These are phyloP conservation scores for Drosophila paramelanica DNA, from an alignment of 2,888 invertebrate species.

Conservation along the genomic window DNA sequence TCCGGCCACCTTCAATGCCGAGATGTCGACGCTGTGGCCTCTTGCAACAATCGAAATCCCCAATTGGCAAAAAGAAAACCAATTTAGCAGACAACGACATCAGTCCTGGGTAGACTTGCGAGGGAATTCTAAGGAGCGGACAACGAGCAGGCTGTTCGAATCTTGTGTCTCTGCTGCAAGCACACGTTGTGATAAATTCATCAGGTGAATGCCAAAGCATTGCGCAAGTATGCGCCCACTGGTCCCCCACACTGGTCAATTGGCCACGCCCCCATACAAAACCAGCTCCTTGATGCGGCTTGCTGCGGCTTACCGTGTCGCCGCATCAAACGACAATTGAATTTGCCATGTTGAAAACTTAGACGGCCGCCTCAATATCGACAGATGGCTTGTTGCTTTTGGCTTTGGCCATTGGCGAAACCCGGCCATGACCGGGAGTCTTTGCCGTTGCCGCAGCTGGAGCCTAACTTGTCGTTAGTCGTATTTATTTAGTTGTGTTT, in stretches of 20 bases:
- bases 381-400: constrained; percentile 47
- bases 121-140: not conserved
- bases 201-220: constrained; percentile 82
- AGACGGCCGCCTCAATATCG: constrained; percentile 58
- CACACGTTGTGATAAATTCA: constrained; percentile 82
- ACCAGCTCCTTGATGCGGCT: constrained; percentile 41
- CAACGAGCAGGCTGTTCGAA: constrained; percentile 8
- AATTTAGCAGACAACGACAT: constrained; percentile 83
- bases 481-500: constrained; percentile 81
- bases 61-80: constrained; percentile 84
- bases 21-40: constrained; percentile 70
- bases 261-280: constrained; percentile 8
- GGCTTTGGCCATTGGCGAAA: constrained; percentile 19
- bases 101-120: constrained; percentile 23
- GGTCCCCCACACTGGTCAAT: not conserved
- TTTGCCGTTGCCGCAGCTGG: not conserved
- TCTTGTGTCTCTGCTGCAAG: constrained; percentile 21
- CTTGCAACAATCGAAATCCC: constrained; percentile 83
- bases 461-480: constrained; percentile 60
- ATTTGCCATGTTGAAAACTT: constrained; percentile 82
- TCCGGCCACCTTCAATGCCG: constrained; percentile 42
- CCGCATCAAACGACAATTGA: constrained; percentile 83
- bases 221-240: constrained; percentile 63
- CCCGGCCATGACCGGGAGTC: constrained; percentile 16
- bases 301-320: constrained; percentile 50